phyloP scores from a whole-genome alignment of 2,113 vertebrate genomes.

The Melanocharis versteri region DNA sequence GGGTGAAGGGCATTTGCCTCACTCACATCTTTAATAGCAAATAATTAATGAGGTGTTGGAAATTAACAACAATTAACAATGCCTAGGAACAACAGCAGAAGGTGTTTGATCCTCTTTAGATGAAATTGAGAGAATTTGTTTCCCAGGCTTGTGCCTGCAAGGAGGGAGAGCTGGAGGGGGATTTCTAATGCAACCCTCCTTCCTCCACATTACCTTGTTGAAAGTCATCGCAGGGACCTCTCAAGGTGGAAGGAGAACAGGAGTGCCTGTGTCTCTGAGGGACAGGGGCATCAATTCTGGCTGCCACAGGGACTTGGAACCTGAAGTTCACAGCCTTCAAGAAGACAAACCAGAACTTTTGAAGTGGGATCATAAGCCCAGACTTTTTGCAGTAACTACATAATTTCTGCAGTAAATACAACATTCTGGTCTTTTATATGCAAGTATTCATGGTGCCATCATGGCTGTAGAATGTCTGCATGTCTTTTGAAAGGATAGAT shows the following conservation, averaged over 20 bases:
- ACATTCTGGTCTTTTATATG: not conserved
- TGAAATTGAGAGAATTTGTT: conserved; percentile 11
- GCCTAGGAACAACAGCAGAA: conserved; percentile 60
- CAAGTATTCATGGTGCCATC: not conserved
- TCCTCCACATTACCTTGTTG: not conserved
- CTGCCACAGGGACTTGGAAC: not conserved
- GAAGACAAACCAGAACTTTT: not conserved
- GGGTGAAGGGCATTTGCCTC: conserved; percentile 70
- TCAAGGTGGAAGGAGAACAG: not conserved
- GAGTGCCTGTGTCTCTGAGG: not conserved
- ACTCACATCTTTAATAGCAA: conserved; percentile 68
- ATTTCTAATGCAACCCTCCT: not conserved
- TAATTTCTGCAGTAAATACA: not conserved
- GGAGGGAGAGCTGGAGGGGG: not conserved
- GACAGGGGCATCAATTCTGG: not conserved
- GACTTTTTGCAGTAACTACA: not conserved
- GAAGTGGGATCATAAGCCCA: not conserved
- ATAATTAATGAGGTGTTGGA: conserved; percentile 76
- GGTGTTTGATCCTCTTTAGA: conserved; percentile 51
- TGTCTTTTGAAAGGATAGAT: not conserved
- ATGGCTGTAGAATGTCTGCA: not conserved
- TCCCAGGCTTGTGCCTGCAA: not conserved
- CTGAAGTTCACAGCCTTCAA: not conserved
- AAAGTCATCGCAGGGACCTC: conserved; percentile 8
- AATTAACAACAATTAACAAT: conserved; percentile 79